Base-by-base conservation (phyloP, 2,113 vertebrate species). In the Tenrec ecaudatus region DNA sequence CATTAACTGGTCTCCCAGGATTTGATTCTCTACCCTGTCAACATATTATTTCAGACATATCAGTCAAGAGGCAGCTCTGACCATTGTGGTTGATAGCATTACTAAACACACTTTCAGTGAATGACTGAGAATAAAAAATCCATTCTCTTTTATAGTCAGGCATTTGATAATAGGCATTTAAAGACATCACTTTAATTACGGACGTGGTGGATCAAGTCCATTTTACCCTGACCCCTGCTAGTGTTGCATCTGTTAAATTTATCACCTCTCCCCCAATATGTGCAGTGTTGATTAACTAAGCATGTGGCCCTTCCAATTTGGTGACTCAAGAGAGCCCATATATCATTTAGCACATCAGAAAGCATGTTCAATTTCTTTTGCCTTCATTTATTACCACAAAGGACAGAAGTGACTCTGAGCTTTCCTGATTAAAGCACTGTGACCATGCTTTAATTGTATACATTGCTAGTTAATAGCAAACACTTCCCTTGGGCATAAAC, bases 301-400 rank as follows among this genome's bases (percentile, higher is more conserved):
- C 88, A 96, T 94, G 92, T 96, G 93, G 86, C 79, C 82, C 82
- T 95, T 95, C 77, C 80, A 90, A 94, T 94, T 82, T 94, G 92
- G 93, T 95, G 66, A 87, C 91, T 94, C 86, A 71, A 47, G 94
- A 92, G 58, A 94, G 86, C 73, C 53, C 83, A 76, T 95, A 89
- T 79, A 96, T 96, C 95, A 95, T 81, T 95, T 89, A 90, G 73
- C 86, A 95, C 94, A 93, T 93, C 96, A 94, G 95, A 95, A 96
- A 95, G 38, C 86, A 57, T 91, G 90, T 96, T 95, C 86, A 96
- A 94, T 96, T 94, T 86, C 95, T 87, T 96, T 96, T 94, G 83
- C 92, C 86, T 96, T 96, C 95, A 96, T 96, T 97, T 96, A 94
- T 92, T 96, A 95, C 43, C 90, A 90, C 60, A 80, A 25, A 86